Evolutionary conservation across 2,113 vertebrate species (phyloP).

Genomic region (Zapus hudsonius): DNA sequence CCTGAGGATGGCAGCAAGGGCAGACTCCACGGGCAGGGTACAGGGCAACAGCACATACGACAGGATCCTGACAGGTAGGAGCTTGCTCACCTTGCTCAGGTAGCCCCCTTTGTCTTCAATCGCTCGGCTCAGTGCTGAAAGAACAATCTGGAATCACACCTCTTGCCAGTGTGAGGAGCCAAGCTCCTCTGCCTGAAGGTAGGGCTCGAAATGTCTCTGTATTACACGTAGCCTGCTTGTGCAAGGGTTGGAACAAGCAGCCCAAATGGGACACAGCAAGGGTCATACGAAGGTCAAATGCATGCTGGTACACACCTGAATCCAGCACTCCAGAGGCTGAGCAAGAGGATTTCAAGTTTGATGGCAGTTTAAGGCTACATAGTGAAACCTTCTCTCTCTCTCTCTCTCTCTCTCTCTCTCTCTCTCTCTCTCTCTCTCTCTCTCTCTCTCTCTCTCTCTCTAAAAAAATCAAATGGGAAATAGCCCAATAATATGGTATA

Average conservation of each 20-base stretch:
- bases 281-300: neutral
- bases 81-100: slow-evolving; percentile 84
- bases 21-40: slow-evolving; percentile 92
- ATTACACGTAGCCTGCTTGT: no score
- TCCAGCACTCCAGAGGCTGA: neutral
- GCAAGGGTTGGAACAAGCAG: neutral
- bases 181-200: rapidly evolving
- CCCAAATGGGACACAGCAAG: neutral
- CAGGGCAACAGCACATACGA: slow-evolving; percentile 93
- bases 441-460: no score
- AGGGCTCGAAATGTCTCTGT: rapidly evolving
- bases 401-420: neutral
- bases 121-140: slow-evolving; percentile 89
- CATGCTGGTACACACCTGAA: neutral
- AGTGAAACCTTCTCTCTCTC: neutral
- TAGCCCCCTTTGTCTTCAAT: slow-evolving; percentile 85
- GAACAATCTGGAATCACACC: rapidly evolving
- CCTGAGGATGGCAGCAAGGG: slow-evolving; percentile 88
- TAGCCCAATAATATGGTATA: no score
- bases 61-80: slow-evolving; percentile 88
- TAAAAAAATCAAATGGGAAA: no score
- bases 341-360: neutral
- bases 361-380: neutral
- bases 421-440: no score
- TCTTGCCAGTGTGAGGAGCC: rapidly evolving